Base-by-base conservation (phyloP, 2,113 vertebrate species). In the Patagioenas fasciata region DNA sequence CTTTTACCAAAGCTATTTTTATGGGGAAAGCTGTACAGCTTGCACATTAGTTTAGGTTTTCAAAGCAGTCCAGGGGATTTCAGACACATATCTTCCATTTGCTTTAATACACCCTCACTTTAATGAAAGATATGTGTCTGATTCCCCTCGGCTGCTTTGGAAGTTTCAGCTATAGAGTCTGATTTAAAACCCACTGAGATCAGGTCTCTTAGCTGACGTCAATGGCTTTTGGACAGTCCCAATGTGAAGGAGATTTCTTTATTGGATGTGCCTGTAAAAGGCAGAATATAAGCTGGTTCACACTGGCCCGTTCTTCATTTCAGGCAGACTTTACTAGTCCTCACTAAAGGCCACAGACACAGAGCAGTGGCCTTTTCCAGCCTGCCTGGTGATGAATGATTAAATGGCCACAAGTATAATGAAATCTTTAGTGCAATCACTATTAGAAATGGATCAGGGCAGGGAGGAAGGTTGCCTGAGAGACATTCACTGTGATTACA, bases 41-140 rank as follows among this genome's bases (percentile, higher is more conserved):
- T 65, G 58, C 40, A 82, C 31, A 85, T 58, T 51, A 54, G 36
- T 29, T 89, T 47, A 88, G 62, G 66, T 94, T 93, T 96, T 89
- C 93, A 94, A 88, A 83, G 84, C 87, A 73, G 74, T 80, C 85
- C 54, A 91, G 88, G 60, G 91, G 54, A 83, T 96, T 93, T 85
- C 67, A 85, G 75, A 85, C 79, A 91, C 47, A 47, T 28, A 77
- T 85, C 74, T 94, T 93, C 78, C 89, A 77, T 91, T 95, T 88
- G 17, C 78, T 93, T 58, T 89, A 91, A 65, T 78, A 89, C 28
- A 69, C 16, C 23, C 57, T 74, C 56, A 36, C 54, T 89, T 78
- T 66, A 77, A 89, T 56, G 74, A 85, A 90, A 95, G 47, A 51
- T 65, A 51, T 10, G 44, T 66, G 62, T 80, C 74, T 94, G 90